Percentiles rank a stretch among this genome's conserved stretches.
phyloP scores from a whole-genome alignment of 2,888 invertebrate species.

The Eupithecia inturbata region DNA sequence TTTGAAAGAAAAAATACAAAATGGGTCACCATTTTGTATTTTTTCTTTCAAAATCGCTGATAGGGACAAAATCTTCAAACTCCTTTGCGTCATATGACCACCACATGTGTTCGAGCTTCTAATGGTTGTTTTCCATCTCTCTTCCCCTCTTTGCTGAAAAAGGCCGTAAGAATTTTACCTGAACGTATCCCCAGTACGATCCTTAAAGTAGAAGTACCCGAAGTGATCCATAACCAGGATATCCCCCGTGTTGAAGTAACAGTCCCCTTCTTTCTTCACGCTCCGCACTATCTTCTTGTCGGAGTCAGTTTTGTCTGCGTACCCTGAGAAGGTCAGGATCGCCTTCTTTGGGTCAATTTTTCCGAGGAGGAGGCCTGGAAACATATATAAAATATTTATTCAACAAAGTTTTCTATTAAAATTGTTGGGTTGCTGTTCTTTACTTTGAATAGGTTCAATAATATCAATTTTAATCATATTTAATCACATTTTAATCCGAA shows the following conservation, averaged over 20 bases:
- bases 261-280: conserved; percentile 93
- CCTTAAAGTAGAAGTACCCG: conserved; percentile 97
- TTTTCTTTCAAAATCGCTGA: too few species aligned
- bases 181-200: conserved; percentile 93
- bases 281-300: conserved; percentile 92
- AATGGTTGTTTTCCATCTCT: too few species aligned
- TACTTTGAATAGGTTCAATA: too few species aligned
- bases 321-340: conserved; percentile 76
- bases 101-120: too few species aligned
- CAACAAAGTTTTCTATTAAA: neutral
- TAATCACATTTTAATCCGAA: too few species aligned
- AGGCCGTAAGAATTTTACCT: conserved; percentile 57
- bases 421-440: too few species aligned
- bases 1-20: too few species aligned
- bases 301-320: conserved; percentile 87
- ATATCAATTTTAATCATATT: too few species aligned
- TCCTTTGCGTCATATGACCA: too few species aligned
- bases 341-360: conserved; percentile 83
- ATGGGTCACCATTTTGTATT: too few species aligned
- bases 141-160: neutral
- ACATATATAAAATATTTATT: neutral
- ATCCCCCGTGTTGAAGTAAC: conserved; percentile 96
- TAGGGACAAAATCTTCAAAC: too few species aligned
- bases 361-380: conserved; percentile 87
- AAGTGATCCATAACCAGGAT: conserved; percentile 94